Percentiles rank a stretch among this genome's conserved stretches.
Conservation (phyloP, 2,797 vertebrate genomes). For the Ispidina picta region DNA sequence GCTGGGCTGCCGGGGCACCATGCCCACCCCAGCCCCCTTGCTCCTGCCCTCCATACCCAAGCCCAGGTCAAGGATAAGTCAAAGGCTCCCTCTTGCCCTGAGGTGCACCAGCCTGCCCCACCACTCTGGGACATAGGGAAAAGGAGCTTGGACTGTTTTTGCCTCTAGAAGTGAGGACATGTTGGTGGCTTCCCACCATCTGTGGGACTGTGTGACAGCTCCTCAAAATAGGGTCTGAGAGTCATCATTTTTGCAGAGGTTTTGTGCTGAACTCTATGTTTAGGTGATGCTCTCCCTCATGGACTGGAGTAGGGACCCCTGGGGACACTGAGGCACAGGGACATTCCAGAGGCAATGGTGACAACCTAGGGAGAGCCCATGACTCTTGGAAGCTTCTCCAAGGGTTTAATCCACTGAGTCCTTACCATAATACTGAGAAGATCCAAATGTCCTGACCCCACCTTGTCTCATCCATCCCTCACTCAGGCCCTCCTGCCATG, state of each 20-base stretch:
- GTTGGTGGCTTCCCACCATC: fast-evolving
- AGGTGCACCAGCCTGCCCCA: background rate
- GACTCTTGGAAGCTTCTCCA: background rate
- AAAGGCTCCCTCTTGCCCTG: background rate
- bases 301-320: background rate
- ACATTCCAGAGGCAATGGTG: background rate
- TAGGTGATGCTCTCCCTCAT: fast-evolving
- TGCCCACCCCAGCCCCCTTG: background rate
- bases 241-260: background rate
- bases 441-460: fast-evolving
- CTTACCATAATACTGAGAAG: background rate
- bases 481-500: background rate
- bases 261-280: background rate
- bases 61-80: background rate
- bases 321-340: background rate
- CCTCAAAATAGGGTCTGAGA: background rate
- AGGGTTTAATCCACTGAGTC: background rate
- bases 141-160: background rate
- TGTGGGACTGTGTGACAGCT: background rate
- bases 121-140: fast-evolving
- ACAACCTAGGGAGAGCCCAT: background rate
- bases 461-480: fast-evolving
- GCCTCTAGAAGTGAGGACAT: background rate
- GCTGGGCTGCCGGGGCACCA: fast-evolving
- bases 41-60: background rate